Percentiles rank a stretch among this genome's conserved stretches.
phyloP scores from a whole-genome alignment of 2,888 invertebrate genomes.

The Coelopa pilipes region DNA sequence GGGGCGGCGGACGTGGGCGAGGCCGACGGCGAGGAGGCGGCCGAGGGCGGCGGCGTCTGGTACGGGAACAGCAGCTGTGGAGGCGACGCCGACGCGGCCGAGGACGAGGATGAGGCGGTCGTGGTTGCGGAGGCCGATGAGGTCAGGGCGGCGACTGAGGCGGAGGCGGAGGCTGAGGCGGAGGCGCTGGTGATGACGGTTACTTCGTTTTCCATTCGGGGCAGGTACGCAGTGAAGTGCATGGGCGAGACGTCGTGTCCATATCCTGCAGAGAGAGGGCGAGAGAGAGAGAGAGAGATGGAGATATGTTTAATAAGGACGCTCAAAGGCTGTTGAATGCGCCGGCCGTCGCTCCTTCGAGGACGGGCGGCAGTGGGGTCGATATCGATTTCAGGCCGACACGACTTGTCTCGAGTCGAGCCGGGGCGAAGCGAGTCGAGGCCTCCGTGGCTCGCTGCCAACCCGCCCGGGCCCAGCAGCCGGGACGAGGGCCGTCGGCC shows the following conservation, averaged over 20 bases:
- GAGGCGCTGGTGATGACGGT: conserved; percentile 66
- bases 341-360: background rate
- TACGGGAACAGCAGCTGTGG: conserved; percentile 43
- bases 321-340: background rate
- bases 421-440: too few relatives aligned
- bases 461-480: background rate
- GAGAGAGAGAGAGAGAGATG: conserved; percentile 33
- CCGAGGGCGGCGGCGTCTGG: conserved; percentile 64
- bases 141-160: conserved; percentile 50
- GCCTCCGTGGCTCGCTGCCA: conserved; percentile 18
- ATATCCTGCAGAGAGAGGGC: conserved; percentile 72
- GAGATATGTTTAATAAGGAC: conserved; percentile 15
- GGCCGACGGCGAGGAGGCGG: conserved; percentile 61
- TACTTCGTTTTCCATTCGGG: conserved; percentile 73
- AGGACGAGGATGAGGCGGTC: too few relatives aligned
- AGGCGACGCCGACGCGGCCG: conserved; percentile 33
- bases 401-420: too few relatives aligned
- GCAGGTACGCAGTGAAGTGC: conserved; percentile 81
- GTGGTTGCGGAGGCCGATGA: conserved; percentile 62
- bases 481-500: too few relatives aligned
- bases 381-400: conserved; percentile 28
- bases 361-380: background rate
- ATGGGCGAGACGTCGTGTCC: conserved; percentile 81
- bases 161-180: conserved; percentile 48
- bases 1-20: conserved; percentile 67